These are phyloP conservation scores for Mimumesa dahlbomi DNA, from an alignment of 2,888 invertebrate species.

Conservation along the genomic window DNA sequence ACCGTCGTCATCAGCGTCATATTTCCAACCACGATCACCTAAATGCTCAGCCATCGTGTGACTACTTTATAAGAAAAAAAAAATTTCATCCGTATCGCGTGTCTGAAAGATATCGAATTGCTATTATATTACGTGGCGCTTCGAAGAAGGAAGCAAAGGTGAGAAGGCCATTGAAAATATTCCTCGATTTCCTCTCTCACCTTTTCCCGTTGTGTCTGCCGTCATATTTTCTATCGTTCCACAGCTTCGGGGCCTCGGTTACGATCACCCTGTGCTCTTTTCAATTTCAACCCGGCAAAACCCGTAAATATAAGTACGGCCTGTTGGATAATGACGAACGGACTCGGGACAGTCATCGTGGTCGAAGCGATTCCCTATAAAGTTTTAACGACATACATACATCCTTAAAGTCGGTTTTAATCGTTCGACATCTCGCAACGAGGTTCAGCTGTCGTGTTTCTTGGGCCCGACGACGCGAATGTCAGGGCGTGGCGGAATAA, in stretches of 20 bases:
- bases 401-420: neutral
- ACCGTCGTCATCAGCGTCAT: constrained; percentile 38
- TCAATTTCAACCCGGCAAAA: no score
- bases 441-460: neutral
- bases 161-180: neutral
- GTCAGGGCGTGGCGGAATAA: constrained; percentile 18
- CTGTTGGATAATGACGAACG: neutral
- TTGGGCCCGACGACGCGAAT: constrained; percentile 3
- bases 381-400: constrained; percentile 3
- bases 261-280: no score
- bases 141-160: constrained; percentile 12
- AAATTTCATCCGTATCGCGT: constrained; percentile 41
- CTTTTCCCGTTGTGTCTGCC: constrained; percentile 9
- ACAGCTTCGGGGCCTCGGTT: neutral
- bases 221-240: constrained; percentile 5
- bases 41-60: constrained; percentile 40
- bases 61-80: constrained; percentile 25
- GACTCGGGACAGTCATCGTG: neutral
- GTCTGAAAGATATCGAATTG: constrained; percentile 50
- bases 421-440: constrained; percentile 9
- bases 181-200: neutral
- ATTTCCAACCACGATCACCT: constrained; percentile 56
- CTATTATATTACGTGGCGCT: constrained; percentile 36
- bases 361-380: neutral
- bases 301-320: neutral